Evolutionary conservation across 2,797 vertebrate species (phyloP), one percentile per base, ranked within the genome.

Genomic region (Enteromius anoplus): DNA sequence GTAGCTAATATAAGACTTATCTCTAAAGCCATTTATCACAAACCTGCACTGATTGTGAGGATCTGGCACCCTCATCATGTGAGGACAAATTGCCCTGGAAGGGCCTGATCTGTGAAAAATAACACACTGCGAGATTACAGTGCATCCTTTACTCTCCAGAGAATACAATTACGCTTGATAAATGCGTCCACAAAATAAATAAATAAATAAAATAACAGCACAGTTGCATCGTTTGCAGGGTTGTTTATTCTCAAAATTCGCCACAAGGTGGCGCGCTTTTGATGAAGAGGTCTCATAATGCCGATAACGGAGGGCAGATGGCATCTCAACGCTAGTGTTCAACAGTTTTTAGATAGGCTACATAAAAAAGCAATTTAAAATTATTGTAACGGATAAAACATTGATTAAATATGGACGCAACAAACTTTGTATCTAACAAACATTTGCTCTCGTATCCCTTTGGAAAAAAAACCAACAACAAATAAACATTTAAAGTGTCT

Each of bases 91-190:
- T 85, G 85, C 80, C 65, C 70, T 53, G 71, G 83, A 88, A 87
- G 79, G 78, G 73, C 84, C 75, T 83, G 85, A 85, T 88, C 85
- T 86, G 84, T 83, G 86, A 66, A 86, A 88, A 86, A 85, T 77
- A 85, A 75, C 82, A 66, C 82, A 86, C 86, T 80, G 15, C 40
- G 80, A 88, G 85, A 88, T 89, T 87, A 87, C 70, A 86, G 80
- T 49, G 78, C 83, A 80, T 87, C 83, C 85, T 72, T 81, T 81
- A 81, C 82, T 85, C 84, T 86, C 78, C 73, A 29, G 75, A 70
- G 85, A 87, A 88, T 86, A 87, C 87, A 89, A 88, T 88, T 88
- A 88, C 40, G 76, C 78, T 88, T 89, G 87, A 89, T 86, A 83
- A 86, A 89, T 89, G 89, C 72, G 72, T 85, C 76, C 78, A 80